Percentiles rank a stretch among this genome's conserved stretches.
phyloP scores from a whole-genome alignment of 1,140 invertebrate species.

The Nixonia krombeini region DNA sequence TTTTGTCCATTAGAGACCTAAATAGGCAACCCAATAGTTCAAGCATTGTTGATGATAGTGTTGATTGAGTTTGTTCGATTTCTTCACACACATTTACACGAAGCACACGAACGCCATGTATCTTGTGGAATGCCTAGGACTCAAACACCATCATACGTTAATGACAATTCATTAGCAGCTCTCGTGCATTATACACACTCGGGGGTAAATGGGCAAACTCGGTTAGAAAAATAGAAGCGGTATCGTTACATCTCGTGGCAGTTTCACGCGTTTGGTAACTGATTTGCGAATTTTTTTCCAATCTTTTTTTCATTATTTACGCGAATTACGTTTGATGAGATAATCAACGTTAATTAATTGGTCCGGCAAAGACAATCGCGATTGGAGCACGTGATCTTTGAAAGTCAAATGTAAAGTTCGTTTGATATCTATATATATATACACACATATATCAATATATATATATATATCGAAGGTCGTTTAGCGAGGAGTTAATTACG shows the following conservation, averaged over 20 bases:
- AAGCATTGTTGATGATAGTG: constrained; percentile 56
- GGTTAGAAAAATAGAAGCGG: constrained; percentile 1
- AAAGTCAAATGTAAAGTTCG: constrained; percentile 18
- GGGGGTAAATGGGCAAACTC: constrained; percentile 6
- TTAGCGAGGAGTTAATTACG: constrained; percentile 49
- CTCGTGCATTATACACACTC: constrained; percentile 3
- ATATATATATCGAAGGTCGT: constrained; percentile 9
- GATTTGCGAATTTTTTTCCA: background rate
- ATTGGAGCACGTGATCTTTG: constrained; percentile 22
- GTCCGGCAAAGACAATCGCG: constrained; percentile 7
- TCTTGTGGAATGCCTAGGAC: constrained; percentile 64
- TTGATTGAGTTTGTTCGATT: constrained; percentile 53
- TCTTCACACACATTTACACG: constrained; percentile 19
- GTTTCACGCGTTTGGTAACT: constrained; percentile 6
- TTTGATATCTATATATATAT: constrained; percentile 14
- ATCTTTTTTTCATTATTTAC: background rate
- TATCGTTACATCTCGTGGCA: constrained; percentile 2
- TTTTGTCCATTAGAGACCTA: constrained; percentile 55
- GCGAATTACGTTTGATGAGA: constrained; percentile 6
- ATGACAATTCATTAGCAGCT: constrained; percentile 29
- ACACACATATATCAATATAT: no score
- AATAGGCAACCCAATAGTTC: constrained; percentile 57
- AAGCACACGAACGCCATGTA: constrained; percentile 26
- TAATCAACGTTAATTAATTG: constrained; percentile 35
- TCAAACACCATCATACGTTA: constrained; percentile 56